Evolutionary conservation across 2,797 vertebrate genomes (phyloP).

Genomic region (Premnoplex brunnescens): DNA sequence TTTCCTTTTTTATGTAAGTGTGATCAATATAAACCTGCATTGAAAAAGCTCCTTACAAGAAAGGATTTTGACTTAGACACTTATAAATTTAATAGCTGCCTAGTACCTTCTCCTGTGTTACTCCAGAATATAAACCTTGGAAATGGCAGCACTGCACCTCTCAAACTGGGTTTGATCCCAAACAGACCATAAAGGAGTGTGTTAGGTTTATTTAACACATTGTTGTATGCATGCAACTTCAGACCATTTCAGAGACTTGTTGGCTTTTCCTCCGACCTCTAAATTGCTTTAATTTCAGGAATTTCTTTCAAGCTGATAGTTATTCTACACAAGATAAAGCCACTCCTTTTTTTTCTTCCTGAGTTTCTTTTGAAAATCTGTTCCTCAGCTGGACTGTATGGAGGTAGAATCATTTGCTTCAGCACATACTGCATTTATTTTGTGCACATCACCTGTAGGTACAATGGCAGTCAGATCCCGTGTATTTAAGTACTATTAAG

Average conservation of each 20-base stretch:
- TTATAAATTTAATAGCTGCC: conserved; percentile 21
- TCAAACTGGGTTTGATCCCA: neutral
- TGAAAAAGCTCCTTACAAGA: conserved; percentile 8
- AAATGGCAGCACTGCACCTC: neutral
- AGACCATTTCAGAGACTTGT: neutral
- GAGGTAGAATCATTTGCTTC: conserved; percentile 11
- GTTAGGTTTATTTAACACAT: neutral
- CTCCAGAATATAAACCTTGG: neutral
- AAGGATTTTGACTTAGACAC: conserved; percentile 4
- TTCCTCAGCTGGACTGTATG: neutral
- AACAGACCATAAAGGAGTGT: neutral
- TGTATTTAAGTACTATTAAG: conserved; percentile 3
- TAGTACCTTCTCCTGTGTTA: neutral
- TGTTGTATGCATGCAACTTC: neutral
- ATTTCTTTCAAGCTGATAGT: neutral
- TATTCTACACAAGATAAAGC: neutral
- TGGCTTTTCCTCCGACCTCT: neutral
- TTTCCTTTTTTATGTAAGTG: neutral
- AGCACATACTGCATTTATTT: neutral
- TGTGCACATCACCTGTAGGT: neutral
- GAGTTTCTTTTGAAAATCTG: neutral
- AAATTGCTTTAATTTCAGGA: neutral
- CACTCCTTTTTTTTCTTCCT: neutral
- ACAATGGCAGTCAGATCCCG: neutral
- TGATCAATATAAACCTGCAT: conserved; percentile 10